Conservation (phyloP, 2,888 invertebrate genomes). For the Luperina nickerlii region DNA sequence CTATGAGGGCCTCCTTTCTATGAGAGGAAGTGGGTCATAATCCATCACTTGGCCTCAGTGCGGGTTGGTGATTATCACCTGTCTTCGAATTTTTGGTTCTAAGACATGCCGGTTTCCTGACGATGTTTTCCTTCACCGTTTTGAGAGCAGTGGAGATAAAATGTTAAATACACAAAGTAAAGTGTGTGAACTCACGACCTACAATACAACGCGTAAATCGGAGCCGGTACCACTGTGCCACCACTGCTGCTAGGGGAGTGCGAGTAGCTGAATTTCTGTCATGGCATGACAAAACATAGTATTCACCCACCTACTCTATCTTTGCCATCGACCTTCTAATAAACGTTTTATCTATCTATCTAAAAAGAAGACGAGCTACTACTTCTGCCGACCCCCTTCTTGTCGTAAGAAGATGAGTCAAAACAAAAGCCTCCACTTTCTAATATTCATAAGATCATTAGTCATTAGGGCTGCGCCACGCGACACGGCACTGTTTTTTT, state of each 20-base stretch:
- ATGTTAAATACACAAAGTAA: too few relatives aligned
- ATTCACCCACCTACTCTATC: background rate
- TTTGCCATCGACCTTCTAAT: too few relatives aligned
- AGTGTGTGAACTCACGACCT: too few relatives aligned
- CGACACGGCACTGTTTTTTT: slow-evolving; percentile 45
- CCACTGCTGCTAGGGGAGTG: background rate
- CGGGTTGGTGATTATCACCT: too few relatives aligned
- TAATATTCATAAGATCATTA: slow-evolving; percentile 54
- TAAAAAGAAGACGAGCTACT: background rate
- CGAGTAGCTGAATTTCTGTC: background rate
- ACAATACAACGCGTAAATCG: too few relatives aligned
- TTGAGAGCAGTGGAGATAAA: background rate
- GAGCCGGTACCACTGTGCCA: too few relatives aligned
- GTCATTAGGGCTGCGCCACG: slow-evolving; percentile 33
- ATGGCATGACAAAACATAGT: background rate
- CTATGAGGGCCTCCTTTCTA: too few relatives aligned
- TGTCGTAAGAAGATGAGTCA: background rate
- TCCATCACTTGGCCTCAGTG: too few relatives aligned
- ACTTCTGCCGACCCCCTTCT: background rate
- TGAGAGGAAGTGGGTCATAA: too few relatives aligned
- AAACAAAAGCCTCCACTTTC: slow-evolving; percentile 11
- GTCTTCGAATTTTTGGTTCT: too few relatives aligned
- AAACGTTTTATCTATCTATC: too few relatives aligned
- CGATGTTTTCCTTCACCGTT: background rate
- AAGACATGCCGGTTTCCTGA: too few relatives aligned